Evolutionary conservation across 1,140 invertebrate species (phyloP), one percentile per base, ranked within the genome.

Genomic region (Heterodera carotae): DNA sequence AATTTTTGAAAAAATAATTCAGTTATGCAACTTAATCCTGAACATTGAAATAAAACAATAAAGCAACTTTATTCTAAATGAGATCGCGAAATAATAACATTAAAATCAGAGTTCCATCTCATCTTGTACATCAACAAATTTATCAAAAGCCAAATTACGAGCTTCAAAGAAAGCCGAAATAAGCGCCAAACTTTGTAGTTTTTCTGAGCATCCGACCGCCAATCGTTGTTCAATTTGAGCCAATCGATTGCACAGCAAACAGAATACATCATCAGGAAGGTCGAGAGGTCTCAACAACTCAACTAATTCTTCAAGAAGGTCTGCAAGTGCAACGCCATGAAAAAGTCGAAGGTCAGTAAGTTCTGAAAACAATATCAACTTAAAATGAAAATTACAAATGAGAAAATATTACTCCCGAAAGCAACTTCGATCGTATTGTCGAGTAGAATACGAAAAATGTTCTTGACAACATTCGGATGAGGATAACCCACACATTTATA

Each of bases 401-500:
- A 15, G 5, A 31, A 22, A n/a, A 34, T 72, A 8, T 76, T 64
- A 82, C 74, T 82, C 62, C 62, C 25, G 75, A 39, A 80, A 12
- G 83, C 83, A 22, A 72, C 48, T 22, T 82, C 76, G 39, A 86
- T 72, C n/a, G 77, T 68, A 8, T 82, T 77, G 59, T 88, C 84
- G n/a, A 87, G 73, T 15, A 88, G 76, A 31, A 76, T 71, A 22
- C 69, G 69, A 7, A 88, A 70, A 56, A 87, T 82, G n/a, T 67
- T 36, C 36, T 93, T 92, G 83, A 99, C 95, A 88, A 98, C 96
- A 53, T 91, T 90, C 76, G 93, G 92, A 36, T 95, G 89, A 10
- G 97, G 97, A 90, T 98, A 96, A 0, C 96, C 97, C 27, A 98
- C 94, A 89, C 96, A 99, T 5, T 92, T 92, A 88, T 99, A 99